Percentiles rank a stretch among this genome's conserved stretches.
These are phyloP conservation scores for Pyrochroa serraticornis DNA, from an alignment of 2,888 invertebrate genomes.

Conservation along the genomic window DNA sequence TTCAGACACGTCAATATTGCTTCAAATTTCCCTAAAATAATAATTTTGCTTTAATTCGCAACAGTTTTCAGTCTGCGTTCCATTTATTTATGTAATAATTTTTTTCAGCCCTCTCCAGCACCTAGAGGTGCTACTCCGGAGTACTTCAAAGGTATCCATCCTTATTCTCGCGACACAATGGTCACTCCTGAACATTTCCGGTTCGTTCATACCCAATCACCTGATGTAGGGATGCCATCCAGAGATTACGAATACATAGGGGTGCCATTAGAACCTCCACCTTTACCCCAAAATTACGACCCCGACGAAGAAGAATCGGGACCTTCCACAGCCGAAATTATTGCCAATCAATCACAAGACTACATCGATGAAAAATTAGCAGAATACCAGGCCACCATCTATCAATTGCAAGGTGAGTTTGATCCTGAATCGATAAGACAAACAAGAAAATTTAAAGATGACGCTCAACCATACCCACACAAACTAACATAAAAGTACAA, in stretches of 20 bases:
- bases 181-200: conserved; percentile 51
- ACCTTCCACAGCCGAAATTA: conserved; percentile 89
- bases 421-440: not conserved
- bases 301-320: conserved; percentile 73
- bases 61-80: too few species aligned
- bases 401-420: conserved; percentile 81
- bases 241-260: conserved; percentile 76
- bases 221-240: conserved; percentile 56
- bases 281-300: conserved; percentile 57
- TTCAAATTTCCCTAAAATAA: too few species aligned
- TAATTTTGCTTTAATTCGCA: too few species aligned
- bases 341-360: conserved; percentile 92
- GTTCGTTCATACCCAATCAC: conserved; percentile 46
- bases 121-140: conserved; percentile 60
- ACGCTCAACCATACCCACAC: too few species aligned
- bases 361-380: conserved; percentile 93
- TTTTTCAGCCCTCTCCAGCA: conserved; percentile 61
- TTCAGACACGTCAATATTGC: too few species aligned
- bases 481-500: too few species aligned
- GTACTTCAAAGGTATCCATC: conserved; percentile 39
- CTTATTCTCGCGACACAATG: conserved; percentile 32
- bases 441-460: too few species aligned
- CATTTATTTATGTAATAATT: not conserved
- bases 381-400: conserved; percentile 91
- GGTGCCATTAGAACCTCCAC: conserved; percentile 74